Evolutionary conservation across 2,797 vertebrate species (phyloP), one percentile per base, ranked within the genome.

Genomic region (Alcedo atthis): DNA sequence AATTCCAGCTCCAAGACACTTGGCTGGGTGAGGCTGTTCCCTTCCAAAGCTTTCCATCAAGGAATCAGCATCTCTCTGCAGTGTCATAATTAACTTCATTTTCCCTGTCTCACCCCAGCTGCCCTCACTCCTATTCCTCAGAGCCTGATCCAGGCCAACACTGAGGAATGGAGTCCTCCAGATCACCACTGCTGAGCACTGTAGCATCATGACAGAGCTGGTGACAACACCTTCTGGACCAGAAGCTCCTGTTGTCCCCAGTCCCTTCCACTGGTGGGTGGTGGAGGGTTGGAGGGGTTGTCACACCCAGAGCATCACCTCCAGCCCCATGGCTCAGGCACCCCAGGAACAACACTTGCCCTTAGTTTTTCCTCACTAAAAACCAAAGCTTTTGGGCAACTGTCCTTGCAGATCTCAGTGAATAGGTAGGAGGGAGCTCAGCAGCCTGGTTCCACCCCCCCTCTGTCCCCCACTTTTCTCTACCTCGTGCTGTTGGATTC

Each of bases 1-100:
- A 8, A 57, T 74, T 55, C 35, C 77, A 79, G 48, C 55, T 64
- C 81, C 1, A 3, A 74, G 55, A 85, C 42, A 61, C 32, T 2
- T 46, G 66, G 51, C 64, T 94, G 45, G 37, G 21, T 2, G 1
- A 89, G 51, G 10, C 22, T 75, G 53, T 85, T 64, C 85, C 68
- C 42, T 80, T 43, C 49, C 57, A 84, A 70, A 85, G 66, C 37
- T 83, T 92, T 58, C 75, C 84, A 15, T 74, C 85, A 92, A 89
- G 46, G 48, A 82, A 62, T 59, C 89, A 59, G 53, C 55, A 62
- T 66, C 66, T 66, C 66, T 80, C 80, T 85, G 59, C 61, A 77
- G 70, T 43, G n/a, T 53, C 81, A 62, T 51, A 19, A 81, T 94
- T 93, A 81, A 84, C 73, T 92, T 79, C 43, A 62, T 94, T 91